These are phyloP conservation scores for Thaumatotibia leucotreta DNA, from an alignment of 1,140 invertebrate species.

Conservation along the genomic window DNA sequence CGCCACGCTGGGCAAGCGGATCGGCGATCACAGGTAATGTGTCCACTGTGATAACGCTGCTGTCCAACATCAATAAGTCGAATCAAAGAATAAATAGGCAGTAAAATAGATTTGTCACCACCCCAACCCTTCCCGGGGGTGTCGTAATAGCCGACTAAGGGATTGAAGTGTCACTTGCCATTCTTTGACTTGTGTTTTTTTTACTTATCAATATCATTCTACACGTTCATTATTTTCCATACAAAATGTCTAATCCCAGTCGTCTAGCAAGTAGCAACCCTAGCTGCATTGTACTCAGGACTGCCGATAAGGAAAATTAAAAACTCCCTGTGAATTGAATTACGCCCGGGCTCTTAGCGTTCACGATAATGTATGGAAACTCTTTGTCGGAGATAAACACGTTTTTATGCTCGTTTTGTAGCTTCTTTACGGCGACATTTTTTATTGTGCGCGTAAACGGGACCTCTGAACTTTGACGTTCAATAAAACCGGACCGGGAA, in stretches of 20 bases:
- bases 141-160: too few relatives aligned
- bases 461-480: not conserved
- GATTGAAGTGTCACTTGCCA: too few relatives aligned
- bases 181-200: too few relatives aligned
- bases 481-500: not conserved
- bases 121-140: too few relatives aligned
- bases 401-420: not conserved
- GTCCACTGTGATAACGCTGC: too few relatives aligned
- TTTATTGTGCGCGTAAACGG: not conserved
- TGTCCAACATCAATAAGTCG: too few relatives aligned
- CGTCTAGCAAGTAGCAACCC: not conserved
- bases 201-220: not conserved
- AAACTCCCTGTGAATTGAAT: not conserved
- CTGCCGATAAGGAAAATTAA: slow-evolving; percentile 1
- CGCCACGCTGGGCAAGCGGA: too few relatives aligned
- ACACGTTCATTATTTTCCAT: too few relatives aligned
- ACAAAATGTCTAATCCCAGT: too few relatives aligned
- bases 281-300: not conserved
- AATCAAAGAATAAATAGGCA: too few relatives aligned
- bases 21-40: too few relatives aligned
- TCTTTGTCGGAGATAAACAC: not conserved
- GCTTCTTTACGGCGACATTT: not conserved
- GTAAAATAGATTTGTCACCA: too few relatives aligned
- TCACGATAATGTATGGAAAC: not conserved
- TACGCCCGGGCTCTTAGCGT: not conserved